Conservation (phyloP, 2,113 vertebrate genomes). For the Pristiophorus japonicus region DNA sequence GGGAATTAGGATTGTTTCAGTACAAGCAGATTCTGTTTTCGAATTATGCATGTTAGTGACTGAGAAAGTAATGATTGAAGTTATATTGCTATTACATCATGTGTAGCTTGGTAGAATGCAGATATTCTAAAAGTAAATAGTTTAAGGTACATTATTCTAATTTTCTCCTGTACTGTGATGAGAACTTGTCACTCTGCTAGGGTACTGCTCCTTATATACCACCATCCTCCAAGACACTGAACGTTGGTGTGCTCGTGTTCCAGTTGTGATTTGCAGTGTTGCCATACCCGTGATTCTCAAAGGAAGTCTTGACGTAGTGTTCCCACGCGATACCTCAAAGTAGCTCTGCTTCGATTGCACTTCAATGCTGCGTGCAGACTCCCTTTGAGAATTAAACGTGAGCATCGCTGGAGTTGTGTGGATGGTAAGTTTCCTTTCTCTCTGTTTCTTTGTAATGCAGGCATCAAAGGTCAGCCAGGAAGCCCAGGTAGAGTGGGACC, state of each 20-base stretch:
- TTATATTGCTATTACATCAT: neutral
- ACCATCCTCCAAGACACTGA: neutral
- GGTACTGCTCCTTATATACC: neutral
- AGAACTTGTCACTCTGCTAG: neutral
- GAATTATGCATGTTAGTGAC: too few species aligned
- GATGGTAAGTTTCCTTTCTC: neutral
- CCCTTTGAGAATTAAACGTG: neutral
- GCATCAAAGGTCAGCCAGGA: conserved; percentile 72
- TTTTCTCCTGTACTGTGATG: neutral
- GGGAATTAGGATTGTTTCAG: neutral
- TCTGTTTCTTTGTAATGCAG: conserved; percentile 42
- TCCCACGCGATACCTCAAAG: neutral
- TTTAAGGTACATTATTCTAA: neutral
- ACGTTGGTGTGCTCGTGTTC: neutral
- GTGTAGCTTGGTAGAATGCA: neutral
- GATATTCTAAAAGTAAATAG: neutral
- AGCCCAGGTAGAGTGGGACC: conserved; percentile 65
- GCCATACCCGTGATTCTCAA: neutral
- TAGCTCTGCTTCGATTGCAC: neutral
- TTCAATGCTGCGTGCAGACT: neutral
- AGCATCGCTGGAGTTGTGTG: neutral
- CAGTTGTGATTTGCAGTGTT: neutral
- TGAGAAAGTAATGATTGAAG: too few species aligned
- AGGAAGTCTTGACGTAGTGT: neutral
- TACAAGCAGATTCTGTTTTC: neutral